These are phyloP conservation scores for Orthosia gracilis DNA, from an alignment of 2,888 invertebrate species.

Conservation along the genomic window DNA sequence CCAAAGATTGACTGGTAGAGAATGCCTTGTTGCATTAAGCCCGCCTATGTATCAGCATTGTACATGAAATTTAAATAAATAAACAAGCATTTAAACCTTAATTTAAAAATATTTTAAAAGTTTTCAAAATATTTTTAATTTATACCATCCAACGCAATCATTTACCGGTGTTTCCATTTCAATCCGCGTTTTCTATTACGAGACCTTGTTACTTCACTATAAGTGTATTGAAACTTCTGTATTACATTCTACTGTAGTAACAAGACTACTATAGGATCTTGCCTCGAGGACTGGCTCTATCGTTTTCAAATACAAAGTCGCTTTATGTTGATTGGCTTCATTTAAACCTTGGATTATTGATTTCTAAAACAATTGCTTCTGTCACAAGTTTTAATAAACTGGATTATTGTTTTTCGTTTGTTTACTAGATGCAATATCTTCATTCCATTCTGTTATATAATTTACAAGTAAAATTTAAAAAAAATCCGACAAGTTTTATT, in stretches of 20 bases:
- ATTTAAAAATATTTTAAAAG: too few species aligned
- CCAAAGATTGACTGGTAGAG: too few species aligned
- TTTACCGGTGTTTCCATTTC: not conserved
- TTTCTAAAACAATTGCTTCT: slow-evolving; percentile 53
- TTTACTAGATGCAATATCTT: not conserved
- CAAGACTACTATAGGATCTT: slow-evolving; percentile 5
- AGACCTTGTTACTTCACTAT: not conserved
- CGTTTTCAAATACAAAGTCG: slow-evolving; percentile 61
- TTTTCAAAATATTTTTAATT: too few species aligned
- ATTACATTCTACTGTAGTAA: not conserved
- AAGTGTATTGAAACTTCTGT: slow-evolving; percentile 39
- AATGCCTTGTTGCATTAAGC: too few species aligned
- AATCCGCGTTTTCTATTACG: too few species aligned
- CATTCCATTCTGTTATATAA: too few species aligned
- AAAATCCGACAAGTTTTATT: too few species aligned
- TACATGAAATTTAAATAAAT: too few species aligned
- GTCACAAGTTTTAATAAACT: slow-evolving; percentile 43
- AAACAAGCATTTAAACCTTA: too few species aligned
- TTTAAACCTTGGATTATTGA: slow-evolving; percentile 52
- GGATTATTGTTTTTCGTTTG: slow-evolving; percentile 13
- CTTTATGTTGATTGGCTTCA: slow-evolving; percentile 51
- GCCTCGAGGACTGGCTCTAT: slow-evolving; percentile 37
- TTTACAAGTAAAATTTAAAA: too few species aligned
- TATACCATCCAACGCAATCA: too few species aligned
- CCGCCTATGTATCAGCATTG: too few species aligned